phyloP scores from a whole-genome alignment of 2,797 vertebrate species.

The Pristis pectinata region DNA sequence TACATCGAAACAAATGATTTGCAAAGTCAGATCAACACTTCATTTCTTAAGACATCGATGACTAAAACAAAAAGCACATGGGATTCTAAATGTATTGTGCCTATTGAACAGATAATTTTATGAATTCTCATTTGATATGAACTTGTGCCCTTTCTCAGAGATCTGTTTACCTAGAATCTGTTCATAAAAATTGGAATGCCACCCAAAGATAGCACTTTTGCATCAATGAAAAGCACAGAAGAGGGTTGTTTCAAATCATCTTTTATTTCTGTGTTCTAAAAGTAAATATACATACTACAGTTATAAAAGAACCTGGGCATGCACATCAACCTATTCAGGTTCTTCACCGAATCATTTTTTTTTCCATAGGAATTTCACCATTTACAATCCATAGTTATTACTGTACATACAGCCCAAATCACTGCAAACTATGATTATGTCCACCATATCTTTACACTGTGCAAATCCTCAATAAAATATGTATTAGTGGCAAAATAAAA shows the following conservation, averaged over 20 bases:
- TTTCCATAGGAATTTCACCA: constrained; percentile 95
- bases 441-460: constrained; percentile 93
- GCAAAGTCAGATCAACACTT: neutral
- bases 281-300: constrained; percentile 95
- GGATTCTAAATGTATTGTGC: neutral
- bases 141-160: too few relatives aligned
- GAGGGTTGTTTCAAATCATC: constrained; percentile 84
- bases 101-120: constrained; percentile 10
- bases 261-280: constrained; percentile 97
- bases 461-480: constrained; percentile 82
- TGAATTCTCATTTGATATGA: neutral
- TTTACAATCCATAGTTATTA: constrained; percentile 90
- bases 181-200: neutral
- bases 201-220: neutral
- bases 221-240: constrained; percentile 36
- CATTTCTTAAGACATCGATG: neutral
- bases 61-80: neutral
- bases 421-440: constrained; percentile 95
- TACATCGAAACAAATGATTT: neutral
- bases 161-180: neutral
- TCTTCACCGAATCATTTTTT: constrained; percentile 72
- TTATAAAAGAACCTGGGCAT: constrained; percentile 84
- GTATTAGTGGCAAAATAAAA: constrained; percentile 75
- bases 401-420: constrained; percentile 92
- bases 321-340: constrained; percentile 79